phyloP scores from a whole-genome alignment of 2,888 invertebrate species.

The Zhengitettix transpicula region DNA sequence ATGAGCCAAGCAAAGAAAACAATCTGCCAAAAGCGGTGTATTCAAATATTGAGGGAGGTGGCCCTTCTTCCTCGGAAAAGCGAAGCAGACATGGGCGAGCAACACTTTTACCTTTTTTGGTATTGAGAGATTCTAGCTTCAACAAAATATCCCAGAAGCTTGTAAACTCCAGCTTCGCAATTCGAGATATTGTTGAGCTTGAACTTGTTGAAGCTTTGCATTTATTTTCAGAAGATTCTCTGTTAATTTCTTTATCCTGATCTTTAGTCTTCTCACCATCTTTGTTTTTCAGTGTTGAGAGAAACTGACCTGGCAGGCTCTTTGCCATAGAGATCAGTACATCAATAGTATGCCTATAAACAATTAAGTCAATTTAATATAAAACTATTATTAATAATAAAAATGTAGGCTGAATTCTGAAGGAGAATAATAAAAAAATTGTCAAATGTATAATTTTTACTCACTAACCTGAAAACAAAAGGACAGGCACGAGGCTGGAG shows the following conservation, averaged over 20 bases:
- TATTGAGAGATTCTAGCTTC: slow-evolving; percentile 47
- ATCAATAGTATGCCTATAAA: slow-evolving; percentile 50
- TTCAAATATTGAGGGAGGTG: slow-evolving; percentile 32
- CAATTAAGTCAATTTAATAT: neutral
- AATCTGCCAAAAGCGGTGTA: slow-evolving; percentile 59
- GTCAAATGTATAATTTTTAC: no score
- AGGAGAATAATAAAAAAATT: neutral
- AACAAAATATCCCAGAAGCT: slow-evolving; percentile 66
- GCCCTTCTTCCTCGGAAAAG: slow-evolving; percentile 16
- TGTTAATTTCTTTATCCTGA: slow-evolving; percentile 16
- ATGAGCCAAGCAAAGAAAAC: slow-evolving; percentile 55
- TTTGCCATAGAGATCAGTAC: slow-evolving; percentile 65
- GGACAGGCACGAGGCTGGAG: slow-evolving; percentile 73
- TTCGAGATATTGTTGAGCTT: slow-evolving; percentile 4
- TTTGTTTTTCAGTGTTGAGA: slow-evolving; percentile 43
- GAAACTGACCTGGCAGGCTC: slow-evolving; percentile 60
- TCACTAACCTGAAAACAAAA: slow-evolving; percentile 38
- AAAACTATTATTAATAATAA: neutral
- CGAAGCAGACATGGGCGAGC: slow-evolving; percentile 28
- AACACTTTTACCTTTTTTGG: slow-evolving; percentile 28
- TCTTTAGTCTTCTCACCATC: slow-evolving; percentile 21
- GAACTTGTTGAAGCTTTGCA: neutral
- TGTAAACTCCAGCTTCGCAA: slow-evolving; percentile 22
- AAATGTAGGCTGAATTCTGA: neutral
- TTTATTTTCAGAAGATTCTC: neutral